Conservation (phyloP, 2,797 vertebrate species). For the Babyrousa celebensis region DNA sequence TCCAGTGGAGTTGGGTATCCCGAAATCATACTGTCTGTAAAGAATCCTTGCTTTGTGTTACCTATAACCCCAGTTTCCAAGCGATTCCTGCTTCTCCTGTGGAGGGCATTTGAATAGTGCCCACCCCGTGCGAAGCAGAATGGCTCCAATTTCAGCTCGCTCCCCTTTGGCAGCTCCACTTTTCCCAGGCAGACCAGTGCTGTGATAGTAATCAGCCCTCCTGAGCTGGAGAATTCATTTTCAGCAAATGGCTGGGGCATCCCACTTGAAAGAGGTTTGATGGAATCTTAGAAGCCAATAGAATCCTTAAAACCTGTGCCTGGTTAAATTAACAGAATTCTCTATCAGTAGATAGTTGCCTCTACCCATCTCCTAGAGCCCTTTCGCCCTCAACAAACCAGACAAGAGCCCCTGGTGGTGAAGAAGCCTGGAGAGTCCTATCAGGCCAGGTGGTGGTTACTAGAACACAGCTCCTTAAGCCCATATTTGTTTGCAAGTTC, state of each 20-base stretch:
- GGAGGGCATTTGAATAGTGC: neutral
- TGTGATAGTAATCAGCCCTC: neutral
- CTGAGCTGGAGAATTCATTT: neutral
- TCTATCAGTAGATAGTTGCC: neutral
- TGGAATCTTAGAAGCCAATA: neutral
- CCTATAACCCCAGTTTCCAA: neutral
- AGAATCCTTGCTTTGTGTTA: conserved; percentile 8
- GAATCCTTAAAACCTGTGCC: neutral
- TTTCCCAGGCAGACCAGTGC: neutral
- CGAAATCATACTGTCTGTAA: neutral
- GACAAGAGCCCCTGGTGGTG: neutral
- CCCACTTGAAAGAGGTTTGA: conserved; percentile 24
- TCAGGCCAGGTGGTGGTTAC: neutral
- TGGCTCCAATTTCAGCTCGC: neutral
- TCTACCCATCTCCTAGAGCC: neutral
- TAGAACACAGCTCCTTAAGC: neutral
- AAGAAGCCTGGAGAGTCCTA: neutral
- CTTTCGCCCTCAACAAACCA: neutral
- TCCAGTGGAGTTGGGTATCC: neutral
- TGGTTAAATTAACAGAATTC: neutral
- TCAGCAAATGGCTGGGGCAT: neutral
- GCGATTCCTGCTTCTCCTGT: neutral
- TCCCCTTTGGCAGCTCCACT: neutral
- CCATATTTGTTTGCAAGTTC: conserved; percentile 12
- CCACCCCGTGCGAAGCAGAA: neutral